These are phyloP conservation scores for Tridacna gigas DNA, from an alignment of 2,888 invertebrate genomes.

Conservation along the genomic window DNA sequence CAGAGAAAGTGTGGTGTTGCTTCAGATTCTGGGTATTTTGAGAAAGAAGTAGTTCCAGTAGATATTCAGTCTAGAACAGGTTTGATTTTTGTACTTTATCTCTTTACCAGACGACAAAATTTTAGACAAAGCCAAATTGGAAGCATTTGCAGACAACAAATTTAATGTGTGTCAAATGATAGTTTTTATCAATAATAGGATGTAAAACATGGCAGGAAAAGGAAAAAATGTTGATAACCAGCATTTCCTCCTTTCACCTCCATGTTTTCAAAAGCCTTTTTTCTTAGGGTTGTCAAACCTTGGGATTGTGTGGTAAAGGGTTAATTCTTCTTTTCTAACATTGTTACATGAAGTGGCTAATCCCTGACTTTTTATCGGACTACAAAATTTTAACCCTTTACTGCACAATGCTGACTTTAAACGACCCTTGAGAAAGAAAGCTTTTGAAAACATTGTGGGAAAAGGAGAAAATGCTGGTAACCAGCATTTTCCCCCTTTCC, in stretches of 20 bases:
- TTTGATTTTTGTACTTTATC: slow-evolving; percentile 60
- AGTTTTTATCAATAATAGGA: neutral
- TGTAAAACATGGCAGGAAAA: slow-evolving; percentile 50
- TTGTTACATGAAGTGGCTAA: too few relatives aligned
- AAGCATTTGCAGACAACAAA: neutral
- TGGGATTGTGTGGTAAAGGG: too few relatives aligned
- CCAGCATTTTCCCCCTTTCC: neutral
- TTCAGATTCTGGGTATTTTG: slow-evolving; percentile 88
- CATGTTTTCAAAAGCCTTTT: too few relatives aligned
- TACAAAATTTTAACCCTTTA: neutral
- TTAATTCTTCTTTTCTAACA: too few relatives aligned
- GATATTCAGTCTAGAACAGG: slow-evolving; percentile 85
- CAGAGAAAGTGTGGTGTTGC: slow-evolving; percentile 89
- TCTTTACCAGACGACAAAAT: neutral
- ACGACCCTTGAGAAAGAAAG: neutral
- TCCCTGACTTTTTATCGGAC: too few relatives aligned
- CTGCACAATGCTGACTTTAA: neutral
- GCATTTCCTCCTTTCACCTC: too few relatives aligned
- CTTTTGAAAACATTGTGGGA: neutral
- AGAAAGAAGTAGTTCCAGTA: slow-evolving; percentile 90
- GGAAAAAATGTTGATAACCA: too few relatives aligned
- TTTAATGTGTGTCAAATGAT: neutral
- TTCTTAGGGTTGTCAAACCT: too few relatives aligned
- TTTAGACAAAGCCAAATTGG: neutral
- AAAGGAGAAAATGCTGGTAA: neutral